These are phyloP conservation scores for Endomychus coccineus DNA, from an alignment of 2,888 invertebrate genomes.

Conservation along the genomic window DNA sequence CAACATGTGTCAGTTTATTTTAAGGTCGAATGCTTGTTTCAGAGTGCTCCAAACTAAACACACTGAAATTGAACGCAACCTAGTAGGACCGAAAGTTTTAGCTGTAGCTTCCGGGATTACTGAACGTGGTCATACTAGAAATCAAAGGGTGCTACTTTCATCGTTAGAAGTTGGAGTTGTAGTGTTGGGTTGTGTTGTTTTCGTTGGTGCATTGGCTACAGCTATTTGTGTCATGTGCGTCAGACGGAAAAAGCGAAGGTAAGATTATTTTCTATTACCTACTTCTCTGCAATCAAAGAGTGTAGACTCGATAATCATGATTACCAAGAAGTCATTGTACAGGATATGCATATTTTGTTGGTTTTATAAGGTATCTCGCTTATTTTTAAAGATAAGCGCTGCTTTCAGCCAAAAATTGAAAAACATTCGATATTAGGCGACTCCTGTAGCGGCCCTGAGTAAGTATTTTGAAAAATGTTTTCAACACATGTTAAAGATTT, in stretches of 20 bases:
- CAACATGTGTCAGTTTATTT: background rate
- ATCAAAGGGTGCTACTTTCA: constrained; percentile 48
- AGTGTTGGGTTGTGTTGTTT: constrained; percentile 71
- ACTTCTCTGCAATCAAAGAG: too few relatives aligned
- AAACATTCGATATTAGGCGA: too few relatives aligned
- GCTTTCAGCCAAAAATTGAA: too few relatives aligned
- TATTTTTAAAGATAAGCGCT: too few relatives aligned
- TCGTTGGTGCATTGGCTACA: constrained; percentile 71
- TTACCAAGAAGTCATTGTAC: too few relatives aligned
- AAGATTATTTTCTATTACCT: constrained; percentile 15
- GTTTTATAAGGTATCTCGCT: too few relatives aligned
- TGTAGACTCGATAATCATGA: too few relatives aligned
- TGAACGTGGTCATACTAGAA: constrained; percentile 39
- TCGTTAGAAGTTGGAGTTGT: constrained; percentile 75
- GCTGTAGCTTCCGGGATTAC: constrained; percentile 50
- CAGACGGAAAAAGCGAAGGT: constrained; percentile 54
- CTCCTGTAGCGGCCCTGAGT: too few relatives aligned
- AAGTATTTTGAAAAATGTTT: too few relatives aligned
- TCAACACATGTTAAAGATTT: too few relatives aligned
- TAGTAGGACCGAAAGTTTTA: constrained; percentile 58
- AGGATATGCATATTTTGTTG: too few relatives aligned
- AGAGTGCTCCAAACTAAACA: constrained; percentile 60
- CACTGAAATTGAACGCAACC: constrained; percentile 52
- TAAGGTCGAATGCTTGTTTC: constrained; percentile 16
- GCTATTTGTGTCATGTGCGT: constrained; percentile 72